Evolutionary conservation across 2,797 vertebrate genomes (phyloP), one percentile per base, ranked within the genome.

Genomic region (Fistularia commersonii): DNA sequence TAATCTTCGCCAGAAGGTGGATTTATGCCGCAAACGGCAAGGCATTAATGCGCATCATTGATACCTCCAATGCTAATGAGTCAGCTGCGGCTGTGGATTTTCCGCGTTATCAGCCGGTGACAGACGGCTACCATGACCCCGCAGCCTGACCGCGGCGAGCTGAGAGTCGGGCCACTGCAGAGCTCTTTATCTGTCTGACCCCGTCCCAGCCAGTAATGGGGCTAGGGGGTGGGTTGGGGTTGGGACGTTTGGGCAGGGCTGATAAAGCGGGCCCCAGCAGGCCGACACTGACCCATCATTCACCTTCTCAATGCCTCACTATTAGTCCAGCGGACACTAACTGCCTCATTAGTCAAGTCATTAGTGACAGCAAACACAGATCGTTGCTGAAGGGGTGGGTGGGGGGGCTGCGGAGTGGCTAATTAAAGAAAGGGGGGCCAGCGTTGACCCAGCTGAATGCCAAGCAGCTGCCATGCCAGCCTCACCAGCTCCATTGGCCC

Each of bases 271-370:
- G 55, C 52, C 67, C 74, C 72, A 14, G 59, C 63, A 55, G 67
- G 66, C 48, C 31, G 8, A 53, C 63, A 57, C 65, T 76, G 76
- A 86, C 74, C 77, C 81, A 54, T 81, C 74, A 66, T 64, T 84
- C 76, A 82, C 53, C 66, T 69, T 70, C 69, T 73, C 64, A 71
- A 61, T 69, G 74, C 81, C 82, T 86, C 87, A 78, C 88, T 90
- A 89, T 93, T 87, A 91, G 89, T 91, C 67, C 87, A 92, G 90
- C 80, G 89, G 91, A 93, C 89, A 82, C 89, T 92, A 94, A 93
- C 92, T 88, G 91, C 92, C 93, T 95, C 93, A 94, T 97, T 95
- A 95, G 91, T 91, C 91, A 91, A 87, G 90, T 94, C 92, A 92
- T 95, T 94, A 94, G 91, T 81, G 90, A 90, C 89, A 92, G 90